Evolutionary conservation across 2,113 vertebrate genomes (phyloP).

Genomic region (Hyperopisus bebe): DNA sequence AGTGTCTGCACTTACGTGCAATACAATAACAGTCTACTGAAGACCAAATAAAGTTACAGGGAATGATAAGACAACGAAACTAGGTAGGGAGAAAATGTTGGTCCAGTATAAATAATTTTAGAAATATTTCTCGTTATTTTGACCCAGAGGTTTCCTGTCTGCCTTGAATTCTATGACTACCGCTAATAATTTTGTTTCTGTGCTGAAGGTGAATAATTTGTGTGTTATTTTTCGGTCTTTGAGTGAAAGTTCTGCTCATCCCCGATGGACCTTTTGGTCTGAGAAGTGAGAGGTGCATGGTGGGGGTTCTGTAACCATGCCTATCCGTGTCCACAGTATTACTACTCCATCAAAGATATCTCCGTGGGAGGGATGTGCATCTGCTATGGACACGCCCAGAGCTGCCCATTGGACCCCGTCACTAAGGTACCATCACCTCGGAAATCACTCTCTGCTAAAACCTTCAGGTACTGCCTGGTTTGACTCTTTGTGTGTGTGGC

Average conservation of each 20-base stretch:
- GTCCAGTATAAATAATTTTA: neutral
- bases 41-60: neutral
- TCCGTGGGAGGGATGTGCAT: constrained; percentile 95
- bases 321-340: constrained; percentile 67
- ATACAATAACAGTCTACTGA: neutral
- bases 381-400: constrained; percentile 87
- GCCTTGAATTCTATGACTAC: neutral
- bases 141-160: neutral
- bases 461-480: neutral
- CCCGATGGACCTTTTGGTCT: neutral
- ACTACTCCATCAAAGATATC: constrained; percentile 90
- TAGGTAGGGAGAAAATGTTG: neutral
- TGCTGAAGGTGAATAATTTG: neutral
- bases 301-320: neutral
- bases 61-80: neutral
- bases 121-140: neutral
- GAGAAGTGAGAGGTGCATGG: neutral
- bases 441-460: neutral
- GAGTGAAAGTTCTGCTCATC: neutral
- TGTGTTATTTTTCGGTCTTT: neutral
- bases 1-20: neutral
- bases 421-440: constrained; percentile 59
- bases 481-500: neutral
- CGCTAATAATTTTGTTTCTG: neutral
- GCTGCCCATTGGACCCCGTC: constrained; percentile 78